Evolutionary conservation across 1,140 invertebrate genomes (phyloP), one percentile per base, ranked within the genome.

Genomic region (Leptinotarsa undecemlineata): DNA sequence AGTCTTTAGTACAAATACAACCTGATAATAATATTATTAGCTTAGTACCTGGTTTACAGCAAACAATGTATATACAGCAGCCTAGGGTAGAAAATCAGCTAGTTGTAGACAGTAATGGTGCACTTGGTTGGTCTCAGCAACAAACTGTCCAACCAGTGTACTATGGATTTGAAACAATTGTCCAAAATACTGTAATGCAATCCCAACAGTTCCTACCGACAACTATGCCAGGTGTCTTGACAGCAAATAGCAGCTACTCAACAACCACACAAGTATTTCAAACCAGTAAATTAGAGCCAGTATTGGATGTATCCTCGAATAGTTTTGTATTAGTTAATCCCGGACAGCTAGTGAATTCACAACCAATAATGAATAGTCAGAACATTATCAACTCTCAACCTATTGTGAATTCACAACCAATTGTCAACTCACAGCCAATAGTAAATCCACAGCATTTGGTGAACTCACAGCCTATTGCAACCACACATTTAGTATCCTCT

Each of bases 141-240:
- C 83, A 83, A 77, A 76, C 78, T 62, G 82, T 78, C 23, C 92
- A 93, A 76, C 93, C 92, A 3, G 91, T 94, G 82, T 94, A 93
- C 81, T 93, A 94, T 75, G 92, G 92, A 1, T 87, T 94, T 75
- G 93, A 94, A 85, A 94, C 93, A 0, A 93, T 94, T 72, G 93
- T 94, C 14, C 93, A 93, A 83, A 94, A 94, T 80, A 94, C 93
- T 15, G 92, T 94, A 0, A 94, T 94, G 92, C 93, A 92, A 21
- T 93, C 92, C 26, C 93, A 93, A 82, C 93, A 94, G 78, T 93
- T 94, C 82, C 89, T 94, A 33, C 90, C 92, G 13, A 92, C 91
- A 3, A 89, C 91, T 4, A 90, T 93, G 84, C 92, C 92, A 68
- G 92, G 93, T 63, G 91, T 94, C 14, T 85, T 94, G 11, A 91